Base-by-base conservation (phyloP, 1,140 invertebrate genomes). In the Lordiphosa mommai region DNA sequence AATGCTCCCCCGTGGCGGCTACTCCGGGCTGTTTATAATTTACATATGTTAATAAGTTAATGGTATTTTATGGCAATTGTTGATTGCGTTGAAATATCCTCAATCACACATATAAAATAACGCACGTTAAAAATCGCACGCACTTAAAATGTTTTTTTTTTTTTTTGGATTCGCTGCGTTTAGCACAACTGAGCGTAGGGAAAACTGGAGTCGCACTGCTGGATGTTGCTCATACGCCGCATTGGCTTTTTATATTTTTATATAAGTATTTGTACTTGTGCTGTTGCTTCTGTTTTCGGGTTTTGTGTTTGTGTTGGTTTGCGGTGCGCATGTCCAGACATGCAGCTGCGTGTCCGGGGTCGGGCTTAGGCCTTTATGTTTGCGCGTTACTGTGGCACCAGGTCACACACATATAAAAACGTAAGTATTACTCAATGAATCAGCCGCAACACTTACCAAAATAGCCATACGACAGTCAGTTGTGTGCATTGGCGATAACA, bases 201-300 rank as follows among this genome's bases (percentile, higher is more conserved):
- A 68, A 76, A 84, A 72, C 76, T 82, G 77, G 77, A 82, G 76
- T 82, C 61, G 67, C 36, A 82, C 77, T 80, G 74, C 6, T 41
- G 50, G 23, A 55, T 80, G 53, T 80, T 71, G 63, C 76, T 52
- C 61, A 82, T 82, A 82, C 76, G 76, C 71, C 71, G 76, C 79
- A 52, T 84, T 84, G 77, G 47, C 67, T 71, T 51, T 59, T 37
- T 55, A 38, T 64, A 43, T 60, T 65, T 41, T 29, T 53, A 14
- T 41, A 53, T 13, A 50, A 37, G 33, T 33, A 53, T 43, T 43
- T 57, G 44, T 80, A 70, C 65, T 80, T 74, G 74, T 79, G 51
- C 71, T 74, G 71, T 82, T 80, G 74, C 73, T 61, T 74, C 57
- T 55, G 55, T 49, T 56, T 65, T 61, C 33, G 51, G 23, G 29